phyloP scores from a whole-genome alignment of 2,888 invertebrate genomes.

The Spilosoma lubricipeda region DNA sequence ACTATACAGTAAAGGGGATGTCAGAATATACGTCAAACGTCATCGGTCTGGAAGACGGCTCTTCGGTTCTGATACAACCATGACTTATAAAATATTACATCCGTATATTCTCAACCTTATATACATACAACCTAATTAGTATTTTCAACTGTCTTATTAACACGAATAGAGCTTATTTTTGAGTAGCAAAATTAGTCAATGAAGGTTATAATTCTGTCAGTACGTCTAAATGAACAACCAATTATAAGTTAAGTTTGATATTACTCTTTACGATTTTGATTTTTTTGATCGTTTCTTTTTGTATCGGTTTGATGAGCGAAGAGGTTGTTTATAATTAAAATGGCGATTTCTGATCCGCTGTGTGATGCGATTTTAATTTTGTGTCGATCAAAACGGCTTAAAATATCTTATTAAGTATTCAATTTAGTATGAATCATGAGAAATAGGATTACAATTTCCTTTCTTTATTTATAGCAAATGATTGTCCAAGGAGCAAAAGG shows the following conservation, averaged over 20 bases:
- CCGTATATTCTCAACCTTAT: constrained; percentile 67
- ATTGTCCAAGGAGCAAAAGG: too few species aligned
- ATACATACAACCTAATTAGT: constrained; percentile 23
- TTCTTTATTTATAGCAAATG: too few species aligned
- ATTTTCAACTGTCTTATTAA: constrained; percentile 44
- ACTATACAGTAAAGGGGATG: constrained; percentile 59
- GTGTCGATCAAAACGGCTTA: constrained; percentile 77
- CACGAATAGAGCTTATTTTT: constrained; percentile 35
- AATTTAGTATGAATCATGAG: constrained; percentile 40
- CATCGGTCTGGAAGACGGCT: constrained; percentile 83
- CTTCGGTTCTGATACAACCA: constrained; percentile 82
- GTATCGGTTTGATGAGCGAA: constrained; percentile 66
- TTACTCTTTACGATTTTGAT: constrained; percentile 81
- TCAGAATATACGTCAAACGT: constrained; percentile 85
- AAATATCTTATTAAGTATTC: constrained; percentile 43
- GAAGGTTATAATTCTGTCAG: constrained; percentile 59
- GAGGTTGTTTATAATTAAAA: constrained; percentile 82
- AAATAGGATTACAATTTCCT: constrained; percentile 12
- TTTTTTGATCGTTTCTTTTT: constrained; percentile 83
- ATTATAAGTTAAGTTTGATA: constrained; percentile 83
- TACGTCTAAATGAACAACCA: constrained; percentile 75
- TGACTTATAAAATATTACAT: constrained; percentile 83
- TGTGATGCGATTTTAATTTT: constrained; percentile 68
- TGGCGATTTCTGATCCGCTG: constrained; percentile 71
- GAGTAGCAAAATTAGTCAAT: constrained; percentile 27